Evolutionary conservation across 2,888 invertebrate species (phyloP).

Genomic region (Punctoribates punctum): DNA sequence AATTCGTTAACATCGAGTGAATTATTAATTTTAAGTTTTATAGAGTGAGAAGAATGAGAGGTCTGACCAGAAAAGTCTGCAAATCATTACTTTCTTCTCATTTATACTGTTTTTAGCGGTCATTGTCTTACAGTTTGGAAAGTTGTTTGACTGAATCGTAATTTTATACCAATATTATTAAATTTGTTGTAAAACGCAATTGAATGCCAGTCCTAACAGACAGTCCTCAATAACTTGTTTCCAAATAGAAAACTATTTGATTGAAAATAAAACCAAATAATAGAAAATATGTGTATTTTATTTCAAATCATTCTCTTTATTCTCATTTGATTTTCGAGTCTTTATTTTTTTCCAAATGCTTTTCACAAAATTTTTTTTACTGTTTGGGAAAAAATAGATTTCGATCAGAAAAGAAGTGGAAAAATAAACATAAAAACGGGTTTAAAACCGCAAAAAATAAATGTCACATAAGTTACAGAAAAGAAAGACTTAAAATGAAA

Average conservation of each 20-base stretch:
- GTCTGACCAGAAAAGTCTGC: not conserved
- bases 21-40: not conserved
- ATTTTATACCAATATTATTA: constrained; percentile 35
- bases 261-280: not conserved
- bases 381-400: constrained; percentile 31
- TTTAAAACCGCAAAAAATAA: constrained; percentile 18
- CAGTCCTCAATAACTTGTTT: constrained; percentile 28
- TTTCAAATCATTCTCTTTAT: not conserved
- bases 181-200: constrained; percentile 28
- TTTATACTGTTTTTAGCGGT: constrained; percentile 9
- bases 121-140: constrained; percentile 30
- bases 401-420: constrained; percentile 12
- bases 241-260: not conserved
- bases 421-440: constrained; percentile 26
- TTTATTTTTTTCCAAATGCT: not conserved
- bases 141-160: constrained; percentile 22
- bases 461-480: constrained; percentile 33
- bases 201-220: constrained; percentile 19
- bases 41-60: not conserved
- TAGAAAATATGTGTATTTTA: constrained; percentile 6
- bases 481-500: not conserved
- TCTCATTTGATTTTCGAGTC: not conserved
- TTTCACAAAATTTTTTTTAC: not conserved
- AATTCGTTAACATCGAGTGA: too few species aligned
- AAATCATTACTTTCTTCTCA: not conserved